Conservation (phyloP, 2,888 invertebrate genomes). For the Magallana nippona region DNA sequence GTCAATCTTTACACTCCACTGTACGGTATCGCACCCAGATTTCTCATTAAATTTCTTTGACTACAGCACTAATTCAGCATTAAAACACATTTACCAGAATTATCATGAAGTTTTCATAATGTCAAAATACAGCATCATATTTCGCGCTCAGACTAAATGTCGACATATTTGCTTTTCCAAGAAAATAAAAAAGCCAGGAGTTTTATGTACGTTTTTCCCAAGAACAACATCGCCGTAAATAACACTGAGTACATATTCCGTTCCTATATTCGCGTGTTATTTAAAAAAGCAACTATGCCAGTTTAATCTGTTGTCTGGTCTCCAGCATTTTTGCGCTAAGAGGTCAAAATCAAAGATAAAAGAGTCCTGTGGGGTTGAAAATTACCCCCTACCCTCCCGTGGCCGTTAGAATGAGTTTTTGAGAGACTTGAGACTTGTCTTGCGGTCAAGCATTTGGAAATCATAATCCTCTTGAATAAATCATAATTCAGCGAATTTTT, state of each 20-base stretch:
- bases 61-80: neutral
- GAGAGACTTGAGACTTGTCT: slow-evolving; percentile 1
- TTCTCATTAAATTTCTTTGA: neutral
- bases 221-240: neutral
- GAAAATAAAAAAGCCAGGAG: neutral
- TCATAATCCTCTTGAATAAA: slow-evolving; percentile 6
- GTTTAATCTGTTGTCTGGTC: neutral
- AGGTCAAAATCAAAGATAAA: slow-evolving; percentile 43
- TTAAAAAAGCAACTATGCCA: neutral
- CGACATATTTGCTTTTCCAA: neutral
- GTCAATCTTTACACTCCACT: slow-evolving; percentile 22
- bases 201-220: neutral
- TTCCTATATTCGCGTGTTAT: neutral
- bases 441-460: slow-evolving; percentile 32
- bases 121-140: slow-evolving; percentile 14
- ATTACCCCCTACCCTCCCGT: slow-evolving; percentile 8
- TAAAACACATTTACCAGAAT: neutral
- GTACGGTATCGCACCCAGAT: neutral
- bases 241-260: too few species aligned
- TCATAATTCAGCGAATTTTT: neutral
- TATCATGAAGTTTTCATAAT: slow-evolving; percentile 7
- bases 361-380: slow-evolving; percentile 16
- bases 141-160: slow-evolving; percentile 9
- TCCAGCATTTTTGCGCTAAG: slow-evolving; percentile 2
- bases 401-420: slow-evolving; percentile 5